Evolutionary conservation across 2,888 invertebrate species (phyloP).

Genomic region (Phalangium opilio): DNA sequence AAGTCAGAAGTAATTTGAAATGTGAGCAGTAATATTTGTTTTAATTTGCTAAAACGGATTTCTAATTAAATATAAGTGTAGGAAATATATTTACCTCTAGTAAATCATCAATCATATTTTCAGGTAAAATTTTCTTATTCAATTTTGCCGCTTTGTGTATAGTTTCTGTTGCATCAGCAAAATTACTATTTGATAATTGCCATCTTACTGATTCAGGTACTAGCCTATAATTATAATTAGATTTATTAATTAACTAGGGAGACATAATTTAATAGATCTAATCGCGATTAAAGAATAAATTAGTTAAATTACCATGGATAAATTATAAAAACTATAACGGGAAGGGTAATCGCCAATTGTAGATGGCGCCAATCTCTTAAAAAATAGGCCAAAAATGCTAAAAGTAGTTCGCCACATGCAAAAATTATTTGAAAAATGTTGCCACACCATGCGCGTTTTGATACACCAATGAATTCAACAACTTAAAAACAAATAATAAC

Average conservation of each 20-base stretch:
- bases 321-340: slow-evolving; percentile 9
- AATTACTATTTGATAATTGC: slow-evolving; percentile 12
- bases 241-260: too few relatives aligned
- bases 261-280: too few relatives aligned
- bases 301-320: slow-evolving; percentile 13
- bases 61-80: too few relatives aligned
- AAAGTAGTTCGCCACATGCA: slow-evolving; percentile 14
- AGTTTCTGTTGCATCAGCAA: slow-evolving; percentile 10
- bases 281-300: too few relatives aligned
- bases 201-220: slow-evolving; percentile 16
- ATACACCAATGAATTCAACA: slow-evolving; percentile 12
- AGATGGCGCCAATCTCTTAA: slow-evolving; percentile 10
- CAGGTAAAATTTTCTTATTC: slow-evolving; percentile 14
- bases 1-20: too few relatives aligned
- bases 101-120: slow-evolving; percentile 5
- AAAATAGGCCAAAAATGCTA: slow-evolving; percentile 11
- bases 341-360: slow-evolving; percentile 12
- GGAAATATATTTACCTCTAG: too few relatives aligned
- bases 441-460: slow-evolving; percentile 13
- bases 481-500: slow-evolving; percentile 4
- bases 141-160: slow-evolving; percentile 13
- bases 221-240: slow-evolving; percentile 9
- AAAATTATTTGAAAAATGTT: slow-evolving; percentile 16
- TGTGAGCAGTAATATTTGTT: too few relatives aligned
- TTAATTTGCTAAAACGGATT: too few relatives aligned